Evolutionary conservation across 1,140 invertebrate genomes (phyloP).

Genomic region (Bombus fervidus): DNA sequence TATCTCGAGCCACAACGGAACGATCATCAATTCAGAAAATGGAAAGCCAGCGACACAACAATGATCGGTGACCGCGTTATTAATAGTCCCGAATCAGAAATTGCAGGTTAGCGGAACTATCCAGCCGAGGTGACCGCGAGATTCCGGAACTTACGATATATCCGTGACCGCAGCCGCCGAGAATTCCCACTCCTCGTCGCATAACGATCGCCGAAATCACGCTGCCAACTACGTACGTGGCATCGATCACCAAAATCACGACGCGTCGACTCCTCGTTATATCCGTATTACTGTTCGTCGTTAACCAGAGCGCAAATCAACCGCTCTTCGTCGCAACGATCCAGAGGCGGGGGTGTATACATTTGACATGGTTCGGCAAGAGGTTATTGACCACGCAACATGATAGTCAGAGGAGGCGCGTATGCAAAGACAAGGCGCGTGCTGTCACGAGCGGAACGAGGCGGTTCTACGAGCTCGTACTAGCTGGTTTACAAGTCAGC

Average conservation of each 20-base stretch:
- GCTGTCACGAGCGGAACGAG: conserved; percentile 35
- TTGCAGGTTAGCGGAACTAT: not conserved
- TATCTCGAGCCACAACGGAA: not conserved
- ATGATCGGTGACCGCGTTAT: not conserved
- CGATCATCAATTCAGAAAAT: not conserved
- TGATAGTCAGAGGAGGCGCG: not conserved
- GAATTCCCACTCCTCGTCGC: not conserved
- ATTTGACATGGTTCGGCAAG: conserved; percentile 25
- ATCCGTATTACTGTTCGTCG: too few relatives aligned
- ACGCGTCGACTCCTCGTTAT: not conserved
- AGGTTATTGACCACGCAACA: conserved; percentile 45
- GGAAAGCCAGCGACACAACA: not conserved
- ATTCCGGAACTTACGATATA: conserved; percentile 17
- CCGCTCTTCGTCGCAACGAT: not conserved
- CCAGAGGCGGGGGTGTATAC: too few relatives aligned
- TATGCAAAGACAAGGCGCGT: conserved; percentile 27
- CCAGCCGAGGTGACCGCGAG: not conserved
- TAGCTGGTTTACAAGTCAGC: conserved; percentile 48
- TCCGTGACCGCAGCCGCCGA: not conserved
- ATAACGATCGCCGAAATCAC: not conserved
- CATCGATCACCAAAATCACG: conserved; percentile 13
- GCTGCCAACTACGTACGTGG: not conserved
- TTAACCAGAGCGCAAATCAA: not conserved
- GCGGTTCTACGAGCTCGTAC: conserved; percentile 27
- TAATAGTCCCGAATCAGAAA: not conserved